Conservation (phyloP, 2,888 invertebrate genomes). For the Netelia virgata region DNA sequence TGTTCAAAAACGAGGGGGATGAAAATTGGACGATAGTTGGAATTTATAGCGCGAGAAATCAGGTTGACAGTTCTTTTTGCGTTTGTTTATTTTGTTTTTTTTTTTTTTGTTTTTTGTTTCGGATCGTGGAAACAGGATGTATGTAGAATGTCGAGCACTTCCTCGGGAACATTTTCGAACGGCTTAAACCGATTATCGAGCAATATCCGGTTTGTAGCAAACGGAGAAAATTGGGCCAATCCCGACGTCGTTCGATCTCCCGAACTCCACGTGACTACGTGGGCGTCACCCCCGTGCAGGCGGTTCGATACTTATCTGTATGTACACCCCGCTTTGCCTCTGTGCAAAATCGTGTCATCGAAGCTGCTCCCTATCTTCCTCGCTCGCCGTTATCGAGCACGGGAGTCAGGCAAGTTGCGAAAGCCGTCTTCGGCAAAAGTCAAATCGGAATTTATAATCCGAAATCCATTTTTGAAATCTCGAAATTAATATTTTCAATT, state of each 20-base stretch:
- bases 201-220: conserved; percentile 67
- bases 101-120: too few relatives aligned
- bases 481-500: too few relatives aligned
- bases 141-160: conserved; percentile 13
- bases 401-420: not conserved
- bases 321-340: conserved; percentile 35
- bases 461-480: too few relatives aligned
- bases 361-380: conserved; percentile 26
- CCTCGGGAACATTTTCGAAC: conserved; percentile 53
- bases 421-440: not conserved
- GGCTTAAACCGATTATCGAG: conserved; percentile 68
- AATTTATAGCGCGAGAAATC: too few relatives aligned
- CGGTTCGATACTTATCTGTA: conserved; percentile 64
- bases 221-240: conserved; percentile 72
- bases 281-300: conserved; percentile 56
- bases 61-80: too few relatives aligned
- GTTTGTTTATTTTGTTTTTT: too few relatives aligned
- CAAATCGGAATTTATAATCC: not conserved
- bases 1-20: too few relatives aligned
- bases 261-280: conserved; percentile 30
- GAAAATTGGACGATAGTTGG: too few relatives aligned
- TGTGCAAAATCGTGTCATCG: conserved; percentile 53
- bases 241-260: conserved; percentile 57
- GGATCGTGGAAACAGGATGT: not conserved
- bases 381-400: not conserved